Base-by-base conservation (phyloP, 2,888 invertebrate species). In the Oscheius sp. region DNA sequence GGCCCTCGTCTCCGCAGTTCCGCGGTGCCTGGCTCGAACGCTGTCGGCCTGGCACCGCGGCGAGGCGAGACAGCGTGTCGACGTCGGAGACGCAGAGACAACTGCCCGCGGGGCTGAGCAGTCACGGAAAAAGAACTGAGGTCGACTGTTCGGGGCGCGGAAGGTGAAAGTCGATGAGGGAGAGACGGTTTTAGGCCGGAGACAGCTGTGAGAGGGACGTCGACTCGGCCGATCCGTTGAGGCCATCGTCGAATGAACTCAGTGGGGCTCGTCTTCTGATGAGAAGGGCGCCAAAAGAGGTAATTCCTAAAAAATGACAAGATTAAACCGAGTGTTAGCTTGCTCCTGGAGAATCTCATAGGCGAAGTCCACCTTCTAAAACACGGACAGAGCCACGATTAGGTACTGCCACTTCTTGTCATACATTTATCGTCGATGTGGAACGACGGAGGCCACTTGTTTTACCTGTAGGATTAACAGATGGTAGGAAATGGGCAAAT, bases 351-450 rank as follows among this genome's bases (percentile, higher is more conserved):
- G 64, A 64, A n/a, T 49, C 18, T 6, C 52, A 27, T n/a, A 46
- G 52, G 13, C 66, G 66, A 13, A n/a, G 27, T n/a, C 23, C 45
- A 21, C 46, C 63, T 13, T 25, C 52, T 29, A 58, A 56, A 29
- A n/a, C 49, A 3, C 41, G 52, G 18, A 27, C 35, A 18, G 64
- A 43, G 1, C 59, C 59, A 13, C 58, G 72, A 21, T 27, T 81
- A 21, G 78, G 77, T 23, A 81, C 81, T 12, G 79, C 81, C 23
- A 76, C 81, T 1, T 81, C 81, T 1, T 78, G 78, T 53, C 79
- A 79, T 45, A 81, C 81, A 9, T 81, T 81, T 55, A 73, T 81
- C 27, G 78, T 81, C 41, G 81, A 81, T 53, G 77, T 77, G 1
- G 81, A 79, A 35, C 18, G 78, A 53, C 46, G 81, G 16, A 55